Evolutionary conservation across 2,888 invertebrate genomes (phyloP).

Genomic region (Anthoptus insignis): DNA sequence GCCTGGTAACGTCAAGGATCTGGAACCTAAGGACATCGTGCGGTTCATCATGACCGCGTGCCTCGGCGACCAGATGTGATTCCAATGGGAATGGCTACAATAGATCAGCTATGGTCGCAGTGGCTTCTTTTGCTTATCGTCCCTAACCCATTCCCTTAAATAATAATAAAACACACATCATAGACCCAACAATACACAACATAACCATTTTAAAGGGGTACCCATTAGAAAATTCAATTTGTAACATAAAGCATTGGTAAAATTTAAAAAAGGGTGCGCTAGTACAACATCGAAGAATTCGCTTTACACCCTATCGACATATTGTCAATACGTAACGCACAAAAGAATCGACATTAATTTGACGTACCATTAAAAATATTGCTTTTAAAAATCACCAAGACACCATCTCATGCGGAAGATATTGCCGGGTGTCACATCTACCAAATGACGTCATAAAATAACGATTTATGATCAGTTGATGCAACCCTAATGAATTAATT

Average conservation of each 20-base stretch:
- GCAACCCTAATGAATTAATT: slow-evolving; percentile 77
- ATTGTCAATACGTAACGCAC: slow-evolving; percentile 76
- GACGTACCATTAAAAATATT: slow-evolving; percentile 85
- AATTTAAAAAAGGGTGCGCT: slow-evolving; percentile 80
- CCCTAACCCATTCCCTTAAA: neutral
- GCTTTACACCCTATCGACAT: slow-evolving; percentile 79
- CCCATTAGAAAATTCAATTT: slow-evolving; percentile 80
- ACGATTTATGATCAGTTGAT: slow-evolving; percentile 68
- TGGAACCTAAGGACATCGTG: too few relatives aligned
- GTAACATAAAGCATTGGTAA: slow-evolving; percentile 75
- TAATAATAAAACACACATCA: slow-evolving; percentile 56
- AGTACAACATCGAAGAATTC: slow-evolving; percentile 66
- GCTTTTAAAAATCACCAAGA: slow-evolving; percentile 75
- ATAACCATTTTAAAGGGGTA: slow-evolving; percentile 63
- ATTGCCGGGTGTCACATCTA: slow-evolving; percentile 64
- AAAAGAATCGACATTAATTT: slow-evolving; percentile 83
- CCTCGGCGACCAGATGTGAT: too few relatives aligned
- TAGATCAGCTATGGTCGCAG: too few relatives aligned
- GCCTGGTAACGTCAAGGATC: too few relatives aligned
- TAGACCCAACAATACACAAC: slow-evolving; percentile 53
- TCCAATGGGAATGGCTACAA: too few relatives aligned
- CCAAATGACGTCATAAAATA: slow-evolving; percentile 68
- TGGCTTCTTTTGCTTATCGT: too few relatives aligned
- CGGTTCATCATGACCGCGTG: too few relatives aligned
- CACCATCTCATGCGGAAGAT: slow-evolving; percentile 76